These are phyloP conservation scores for Calcarius lapponicus DNA, from an alignment of 2,797 vertebrate species.

Conservation along the genomic window DNA sequence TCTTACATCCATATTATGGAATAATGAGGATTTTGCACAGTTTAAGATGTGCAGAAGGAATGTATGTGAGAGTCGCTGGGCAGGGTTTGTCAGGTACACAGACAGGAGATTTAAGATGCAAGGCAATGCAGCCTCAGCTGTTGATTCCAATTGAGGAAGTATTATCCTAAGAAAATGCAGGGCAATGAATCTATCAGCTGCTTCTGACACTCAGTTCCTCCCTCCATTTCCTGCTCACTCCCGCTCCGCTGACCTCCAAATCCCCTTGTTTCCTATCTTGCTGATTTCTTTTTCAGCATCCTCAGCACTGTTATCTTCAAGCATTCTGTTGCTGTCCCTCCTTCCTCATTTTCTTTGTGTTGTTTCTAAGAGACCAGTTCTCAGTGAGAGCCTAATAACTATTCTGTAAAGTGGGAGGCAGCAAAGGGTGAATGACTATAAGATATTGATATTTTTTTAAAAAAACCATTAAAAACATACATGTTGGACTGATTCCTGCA, in stretches of 20 bases:
- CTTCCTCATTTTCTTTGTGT: background rate
- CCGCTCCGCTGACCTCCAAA: background rate
- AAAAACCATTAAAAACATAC: background rate
- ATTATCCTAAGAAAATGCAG: background rate
- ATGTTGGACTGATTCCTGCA: background rate
- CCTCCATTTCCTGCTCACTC: constrained; percentile 10
- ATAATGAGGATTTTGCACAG: background rate
- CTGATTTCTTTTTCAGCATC: constrained; percentile 39
- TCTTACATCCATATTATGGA: background rate
- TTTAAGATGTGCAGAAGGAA: background rate
- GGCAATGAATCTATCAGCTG: constrained; percentile 21
- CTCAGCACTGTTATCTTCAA: background rate
- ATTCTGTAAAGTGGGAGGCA: background rate
- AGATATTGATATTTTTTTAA: background rate
- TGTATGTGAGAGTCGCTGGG: background rate
- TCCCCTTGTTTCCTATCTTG: constrained; percentile 28
- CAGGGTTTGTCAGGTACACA: background rate
- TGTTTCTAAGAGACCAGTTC: constrained; percentile 13
- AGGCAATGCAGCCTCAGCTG: rapidly evolving
- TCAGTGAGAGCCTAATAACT: background rate
- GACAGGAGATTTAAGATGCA: background rate
- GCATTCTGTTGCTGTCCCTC: background rate
- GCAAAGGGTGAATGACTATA: background rate
- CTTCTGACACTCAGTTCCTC: constrained; percentile 23
- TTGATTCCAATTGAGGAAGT: background rate